Conservation (phyloP, 2,888 invertebrate genomes). For the Campoletis raptor region DNA sequence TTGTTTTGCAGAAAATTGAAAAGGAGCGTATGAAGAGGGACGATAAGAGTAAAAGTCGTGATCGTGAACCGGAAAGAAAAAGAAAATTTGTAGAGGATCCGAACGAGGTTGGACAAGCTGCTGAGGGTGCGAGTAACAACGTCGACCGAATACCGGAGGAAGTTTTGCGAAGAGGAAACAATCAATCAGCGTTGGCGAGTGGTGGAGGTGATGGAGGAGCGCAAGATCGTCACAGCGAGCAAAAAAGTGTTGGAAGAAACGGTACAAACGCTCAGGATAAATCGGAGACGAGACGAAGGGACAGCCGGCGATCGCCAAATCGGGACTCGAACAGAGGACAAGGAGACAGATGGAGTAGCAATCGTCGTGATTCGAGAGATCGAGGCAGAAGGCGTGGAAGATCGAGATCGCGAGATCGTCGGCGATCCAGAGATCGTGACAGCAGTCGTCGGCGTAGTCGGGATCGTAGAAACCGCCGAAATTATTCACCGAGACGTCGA, state of each 20-base stretch:
- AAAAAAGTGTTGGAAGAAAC: conserved; percentile 68
- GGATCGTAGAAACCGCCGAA: conserved; percentile 75
- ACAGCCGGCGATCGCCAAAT: conserved; percentile 66
- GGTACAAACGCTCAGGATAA: conserved; percentile 69
- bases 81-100: conserved; percentile 85
- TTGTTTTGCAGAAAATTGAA: conserved; percentile 77
- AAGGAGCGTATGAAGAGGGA: conserved; percentile 86
- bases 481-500: conserved; percentile 77
- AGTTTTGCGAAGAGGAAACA: conserved; percentile 56
- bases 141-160: conserved; percentile 63
- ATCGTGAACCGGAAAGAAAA: conserved; percentile 84
- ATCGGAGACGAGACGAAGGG: conserved; percentile 71
- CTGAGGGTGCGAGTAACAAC: conserved; percentile 53
- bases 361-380: conserved; percentile 78
- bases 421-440: conserved; percentile 78
- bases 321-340: conserved; percentile 74
- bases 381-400: conserved; percentile 74
- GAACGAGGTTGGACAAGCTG: conserved; percentile 73
- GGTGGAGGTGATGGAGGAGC: conserved; percentile 51
- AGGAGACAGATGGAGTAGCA: conserved; percentile 73
- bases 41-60: conserved; percentile 86
- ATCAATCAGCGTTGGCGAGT: conserved; percentile 27
- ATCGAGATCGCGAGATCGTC: conserved; percentile 80
- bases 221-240: conserved; percentile 58
- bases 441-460: conserved; percentile 76